Base-by-base conservation (phyloP, 2,797 vertebrate genomes). In the Falco biarmicus region DNA sequence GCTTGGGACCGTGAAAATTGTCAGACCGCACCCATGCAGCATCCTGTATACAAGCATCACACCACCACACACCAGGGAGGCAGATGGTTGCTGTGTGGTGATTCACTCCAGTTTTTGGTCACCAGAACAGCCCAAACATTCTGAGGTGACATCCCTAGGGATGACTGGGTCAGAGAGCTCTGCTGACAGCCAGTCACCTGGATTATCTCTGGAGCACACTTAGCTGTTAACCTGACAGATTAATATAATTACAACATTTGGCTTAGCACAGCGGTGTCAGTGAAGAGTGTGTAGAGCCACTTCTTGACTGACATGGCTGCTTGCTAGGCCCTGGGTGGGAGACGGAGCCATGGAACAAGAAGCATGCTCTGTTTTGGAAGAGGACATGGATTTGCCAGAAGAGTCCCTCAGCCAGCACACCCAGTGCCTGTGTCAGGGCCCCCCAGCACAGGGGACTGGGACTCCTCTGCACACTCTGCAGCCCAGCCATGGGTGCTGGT, bases 1-100 rank as follows among this genome's bases (percentile, higher is more conserved):
- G 51, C 37, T 48, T 50, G 48, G 57, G 37, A 70, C 43, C 11
- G 0, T 25, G 47, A 60, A 34, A 64, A 41, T 32, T 13, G 34
- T 53, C 60, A 37, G 69, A 24, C 14, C 32, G 51, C 21, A 39
- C 18, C 4, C 4, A 0, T 9, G 39, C 54, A 77, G 64, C 54
- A 53, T 39, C 82, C 90, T 81, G 43, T 1, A 1, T 43, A 8
- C 51, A 21, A 45, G 15, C 2, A 0, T 37, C 26, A 9, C 37
- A n/a, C 32, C 32, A 29, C 51, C 53, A 14, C 0, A 0, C 22
- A 17, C 34, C 0, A 0, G 24, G 24, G 29, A 65, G 39, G 68
- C 32, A 75, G 65, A 7, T 2, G 12, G 64, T 32, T 1, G 1
- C 56, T 37, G 39, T 1, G 2, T 39, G 39, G 41, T 2, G 2